Evolutionary conservation across 2,797 vertebrate species (phyloP), one percentile per base, ranked within the genome.

Genomic region (Perodicticus potto): DNA sequence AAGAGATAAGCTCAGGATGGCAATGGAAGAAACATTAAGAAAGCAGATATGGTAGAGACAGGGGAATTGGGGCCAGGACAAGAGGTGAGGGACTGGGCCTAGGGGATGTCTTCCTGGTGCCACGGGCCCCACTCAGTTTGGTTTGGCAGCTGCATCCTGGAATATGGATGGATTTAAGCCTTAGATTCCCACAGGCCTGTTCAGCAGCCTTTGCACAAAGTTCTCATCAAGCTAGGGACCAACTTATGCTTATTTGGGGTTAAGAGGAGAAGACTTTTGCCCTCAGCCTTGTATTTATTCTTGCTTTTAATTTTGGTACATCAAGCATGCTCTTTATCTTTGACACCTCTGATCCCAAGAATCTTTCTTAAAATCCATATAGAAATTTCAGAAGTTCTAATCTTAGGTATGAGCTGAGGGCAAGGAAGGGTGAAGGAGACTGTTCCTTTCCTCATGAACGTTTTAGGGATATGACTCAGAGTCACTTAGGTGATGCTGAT

Each of bases 161-260:
- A 3, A 49, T 0, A 0, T 40, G 29, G 8, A 65, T 20, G 59
- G 27, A 13, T 83, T 49, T 4, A 40, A 12, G 4, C 14, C 40
- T 27, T 37, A 20, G 63, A 63, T 5, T 49, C 67, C 32, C 27
- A 3, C 2, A 67, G 84, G 5, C 1, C 13, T 40, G 16, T 43
- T 74, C 37, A n/a, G 43, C 27, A 73, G 55, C 3, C 7, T 59
- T 53, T 63, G 32, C 59, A 57, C 34, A 34, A 27, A 27, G 2
- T n/a, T 94, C 40, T 85, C 59, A 69, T 23, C 55, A 74, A 67
- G 20, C 40, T 20, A 57, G 53, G 82, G 43, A 53, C 49, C 93
- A 34, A 45, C 6, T 25, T 53, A 55, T 0, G 4, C 59, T 80
- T 32, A 14, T 89, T 61, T 82, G 2, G n/a, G 27, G 19, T 6